Evolutionary conservation across 2,113 vertebrate species (phyloP), one percentile per base, ranked within the genome.

Genomic region (Labeo catla): DNA sequence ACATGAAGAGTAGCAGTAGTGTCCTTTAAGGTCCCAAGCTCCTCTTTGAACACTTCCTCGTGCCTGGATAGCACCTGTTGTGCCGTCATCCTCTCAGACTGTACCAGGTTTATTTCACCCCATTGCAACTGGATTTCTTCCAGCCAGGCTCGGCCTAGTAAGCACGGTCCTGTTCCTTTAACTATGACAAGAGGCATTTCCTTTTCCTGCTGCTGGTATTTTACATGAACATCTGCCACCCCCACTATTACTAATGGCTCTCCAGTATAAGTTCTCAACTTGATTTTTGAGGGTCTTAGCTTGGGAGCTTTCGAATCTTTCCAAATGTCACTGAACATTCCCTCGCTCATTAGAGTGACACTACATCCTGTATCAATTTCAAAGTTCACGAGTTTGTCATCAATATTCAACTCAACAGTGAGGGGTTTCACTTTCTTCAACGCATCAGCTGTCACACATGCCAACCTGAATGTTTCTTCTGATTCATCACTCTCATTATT

Each of bases 131-230:
- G 28, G 28, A 28, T 28, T 1, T 28, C 28, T 28, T 28, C 28
- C 28, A 28, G 28, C 28, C 28, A 28, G 28, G 28, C 28, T 28
- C 28, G 28, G 28, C 0, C 79, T 61, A 61, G 7, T 73, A 88
- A n/a, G 36, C 54, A 85, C 15, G 83, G 87, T 36, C 87, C 87
- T 70, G 16, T 12, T 2, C 84, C 83, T 68, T 74, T 43, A 4
- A 88, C 47, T 43, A 68, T 70, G 2, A 81, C 28, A 9, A 85
- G 36, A 2, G 87, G 84, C 54, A 89, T 54, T 7, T 43, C 28
- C 23, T 83, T 78, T 19, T 54, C 23, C 8, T 76, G 70, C 15
- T 23, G 7, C 7, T 78, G 43, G 49, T 77, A 87, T 15, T 84
- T 65, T 4, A 87, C 86, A 15, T 8, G 39, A 12, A 84, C 72